A percentile compares a stretch with the other conserved stretches of the same genome.
phyloP scores from a whole-genome alignment of 1,140 invertebrate species.

The Aphelinus certus region DNA sequence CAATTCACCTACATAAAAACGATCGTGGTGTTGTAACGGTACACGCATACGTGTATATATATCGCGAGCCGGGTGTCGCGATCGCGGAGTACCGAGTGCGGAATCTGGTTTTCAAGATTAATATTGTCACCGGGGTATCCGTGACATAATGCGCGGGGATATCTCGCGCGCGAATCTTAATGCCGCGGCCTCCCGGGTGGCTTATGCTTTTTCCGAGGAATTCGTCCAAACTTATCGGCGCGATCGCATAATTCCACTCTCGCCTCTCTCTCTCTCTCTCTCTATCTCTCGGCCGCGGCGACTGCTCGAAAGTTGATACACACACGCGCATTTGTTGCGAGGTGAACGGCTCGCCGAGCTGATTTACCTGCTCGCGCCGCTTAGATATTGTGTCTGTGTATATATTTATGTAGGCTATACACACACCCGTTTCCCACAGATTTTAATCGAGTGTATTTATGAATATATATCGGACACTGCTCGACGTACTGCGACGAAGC shows the following conservation, averaged over 20 bases:
- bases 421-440: slow-evolving; percentile 10
- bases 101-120: neutral
- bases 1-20: too few relatives aligned
- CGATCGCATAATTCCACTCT: slow-evolving; percentile 23
- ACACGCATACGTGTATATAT: too few relatives aligned
- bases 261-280: too few relatives aligned
- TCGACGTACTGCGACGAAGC: neutral
- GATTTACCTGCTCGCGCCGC: slow-evolving; percentile 6
- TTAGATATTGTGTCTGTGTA: neutral
- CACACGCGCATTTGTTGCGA: neutral
- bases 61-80: too few relatives aligned
- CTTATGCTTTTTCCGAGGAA: neutral
- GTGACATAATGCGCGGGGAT: slow-evolving; percentile 2
- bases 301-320: slow-evolving; percentile 30
- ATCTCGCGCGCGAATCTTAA: neutral
- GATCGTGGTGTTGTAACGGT: too few relatives aligned
- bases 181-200: neutral
- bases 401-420: neutral
- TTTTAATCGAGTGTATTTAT: slow-evolving; percentile 13
- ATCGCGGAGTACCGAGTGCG: too few relatives aligned
- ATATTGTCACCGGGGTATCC: neutral
- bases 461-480: neutral
- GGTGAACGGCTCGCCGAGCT: slow-evolving; percentile 4
- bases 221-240: slow-evolving; percentile 13
- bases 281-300: neutral